phyloP scores from a whole-genome alignment of 2,113 vertebrate genomes.

The Lamprologus sp. region DNA sequence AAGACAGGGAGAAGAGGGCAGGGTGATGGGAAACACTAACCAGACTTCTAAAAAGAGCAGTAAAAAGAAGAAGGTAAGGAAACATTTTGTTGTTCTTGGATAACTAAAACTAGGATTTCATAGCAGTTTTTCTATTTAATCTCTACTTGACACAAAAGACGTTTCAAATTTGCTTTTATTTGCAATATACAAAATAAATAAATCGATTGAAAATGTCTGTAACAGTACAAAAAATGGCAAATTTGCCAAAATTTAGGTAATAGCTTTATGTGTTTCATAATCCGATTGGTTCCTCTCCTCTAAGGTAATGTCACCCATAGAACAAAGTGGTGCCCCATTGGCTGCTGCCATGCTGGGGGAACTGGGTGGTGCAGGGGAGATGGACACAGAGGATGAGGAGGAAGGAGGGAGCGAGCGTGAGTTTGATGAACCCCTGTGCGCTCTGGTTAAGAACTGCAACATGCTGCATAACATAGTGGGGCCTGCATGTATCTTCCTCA shows the following conservation, averaged over 20 bases:
- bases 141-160: background rate
- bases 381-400: constrained; percentile 61
- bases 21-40: constrained; percentile 71
- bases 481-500: constrained; percentile 75
- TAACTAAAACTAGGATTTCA: background rate
- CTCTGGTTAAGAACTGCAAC: constrained; percentile 74
- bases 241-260: background rate
- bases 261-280: background rate
- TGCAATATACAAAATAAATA: background rate
- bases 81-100: background rate
- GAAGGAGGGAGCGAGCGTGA: constrained; percentile 44
- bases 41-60: constrained; percentile 67
- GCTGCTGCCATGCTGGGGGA: constrained; percentile 43
- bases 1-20: background rate
- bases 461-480: constrained; percentile 73
- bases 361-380: constrained; percentile 29
- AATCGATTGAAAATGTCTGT: background rate
- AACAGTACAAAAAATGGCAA: background rate
- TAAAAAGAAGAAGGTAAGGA: constrained; percentile 67
- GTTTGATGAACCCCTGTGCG: constrained; percentile 62
- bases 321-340: constrained; percentile 29
- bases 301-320: constrained; percentile 49
- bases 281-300: constrained; percentile 25
- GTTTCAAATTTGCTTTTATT: background rate
- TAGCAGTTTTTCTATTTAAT: background rate